Evolutionary conservation across 2,888 invertebrate species (phyloP).

Genomic region (Strigamia maritima): DNA sequence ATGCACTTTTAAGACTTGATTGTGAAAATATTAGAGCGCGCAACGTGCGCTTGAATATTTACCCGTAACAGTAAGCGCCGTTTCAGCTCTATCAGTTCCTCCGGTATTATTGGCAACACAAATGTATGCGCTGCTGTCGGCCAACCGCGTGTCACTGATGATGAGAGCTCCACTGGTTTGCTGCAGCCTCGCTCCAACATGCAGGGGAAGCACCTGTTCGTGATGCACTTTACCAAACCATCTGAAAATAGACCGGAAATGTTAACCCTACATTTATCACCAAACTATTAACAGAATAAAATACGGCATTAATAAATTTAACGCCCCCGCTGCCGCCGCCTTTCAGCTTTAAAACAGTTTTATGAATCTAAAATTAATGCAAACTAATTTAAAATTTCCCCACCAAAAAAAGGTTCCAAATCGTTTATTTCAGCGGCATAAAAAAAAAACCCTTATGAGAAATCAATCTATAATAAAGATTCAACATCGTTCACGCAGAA

Average conservation of each 20-base stretch:
- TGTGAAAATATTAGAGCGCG: too few species aligned
- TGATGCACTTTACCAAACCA: conserved; percentile 40
- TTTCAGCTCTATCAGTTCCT: conserved; percentile 42
- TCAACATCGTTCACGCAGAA: conserved; percentile 20
- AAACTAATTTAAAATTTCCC: conserved; percentile 18
- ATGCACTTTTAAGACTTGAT: too few species aligned
- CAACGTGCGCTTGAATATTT: not conserved
- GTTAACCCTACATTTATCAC: not conserved
- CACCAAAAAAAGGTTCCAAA: not conserved
- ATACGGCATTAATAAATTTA: too few species aligned
- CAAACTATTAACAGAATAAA: not conserved
- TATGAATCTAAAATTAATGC: conserved; percentile 1
- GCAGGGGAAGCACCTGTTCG: conserved; percentile 39
- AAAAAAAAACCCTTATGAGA: conserved; percentile 17
- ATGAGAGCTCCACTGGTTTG: conserved; percentile 39
- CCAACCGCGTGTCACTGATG: conserved; percentile 37
- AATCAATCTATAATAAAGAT: conserved; percentile 31
- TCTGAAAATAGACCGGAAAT: conserved; percentile 14
- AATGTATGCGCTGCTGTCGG: conserved; percentile 46
- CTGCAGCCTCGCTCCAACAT: conserved; percentile 38
- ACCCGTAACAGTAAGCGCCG: conserved; percentile 45
- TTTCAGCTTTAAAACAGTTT: conserved; percentile 7
- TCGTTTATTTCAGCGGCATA: not conserved
- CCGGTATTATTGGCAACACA: conserved; percentile 45
- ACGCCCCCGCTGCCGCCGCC: not conserved